Evolutionary conservation across 2,888 invertebrate genomes (phyloP), one percentile per base, ranked within the genome.

Genomic region (Synanthedon tipuliformis): DNA sequence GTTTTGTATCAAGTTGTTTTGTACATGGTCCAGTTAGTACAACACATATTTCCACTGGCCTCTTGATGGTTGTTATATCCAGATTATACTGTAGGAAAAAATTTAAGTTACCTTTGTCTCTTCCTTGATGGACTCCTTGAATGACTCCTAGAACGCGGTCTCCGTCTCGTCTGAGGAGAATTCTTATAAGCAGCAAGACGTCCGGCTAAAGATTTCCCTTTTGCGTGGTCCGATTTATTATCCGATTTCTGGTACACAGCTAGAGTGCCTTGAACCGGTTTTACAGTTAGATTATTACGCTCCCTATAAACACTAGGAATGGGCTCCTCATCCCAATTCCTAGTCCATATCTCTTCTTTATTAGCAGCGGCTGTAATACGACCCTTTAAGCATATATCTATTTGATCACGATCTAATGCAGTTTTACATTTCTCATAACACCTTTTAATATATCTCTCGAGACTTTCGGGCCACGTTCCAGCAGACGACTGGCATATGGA

Each of bases 271-370:
- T 88, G 80, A 34, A 90, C 89, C 52, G 90, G 88, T 66, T 91
- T 91, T 27, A 90, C 90, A 54, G 90, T 89, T 68, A 92, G 84
- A 59, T 88, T 90, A 79, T 92, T 91, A 41, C 93, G 89, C 74
- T 94, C 94, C 75, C 94, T 94, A 70, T 94, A 91, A 53, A 94
- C 93, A 78, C 93, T 94, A 48, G 98, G 98, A 62, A 98, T 89
- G 40, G 97, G 95, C 76, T 99, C 98, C 59, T 91, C 92, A 65
- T 94, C 93, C 99, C 99, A 99, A 85, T 99, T 95, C 71, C 96
- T 94, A 1, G 93, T 92, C 91, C 94, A 94, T 50, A 97, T 89
- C 61, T 94, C 94, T 58, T 95, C 95, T 66, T 94, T 93, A 70
- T 94, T 94, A 50, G 96, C 95, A 13, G 97, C 95, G 54, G 94